Evolutionary conservation across 2,888 invertebrate genomes (phyloP), one percentile per base, ranked within the genome.

Genomic region (Drosophila prolongata): DNA sequence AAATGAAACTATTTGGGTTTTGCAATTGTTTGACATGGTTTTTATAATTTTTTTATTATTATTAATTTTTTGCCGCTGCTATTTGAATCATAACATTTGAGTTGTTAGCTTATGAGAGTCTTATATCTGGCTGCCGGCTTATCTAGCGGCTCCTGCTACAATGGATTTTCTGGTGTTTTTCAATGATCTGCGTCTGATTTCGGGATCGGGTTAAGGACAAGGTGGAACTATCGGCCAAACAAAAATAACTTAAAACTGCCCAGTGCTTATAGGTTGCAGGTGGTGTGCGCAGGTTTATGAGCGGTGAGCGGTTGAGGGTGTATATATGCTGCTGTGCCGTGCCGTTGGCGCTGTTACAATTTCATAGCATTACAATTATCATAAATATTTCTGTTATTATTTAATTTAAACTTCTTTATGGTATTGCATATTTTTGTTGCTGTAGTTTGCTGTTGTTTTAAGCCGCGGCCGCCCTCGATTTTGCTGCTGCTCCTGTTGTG

Each of bases 341-440:
- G 64, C 52, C 61, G 59, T 76, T 78, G 81, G 80, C 85, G 79
- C 61, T 82, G 86, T 87, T 87, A 83, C 83, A 87, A 85, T 87
- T 87, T 87, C 56, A 78, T 83, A 82, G 83, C 75, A 71, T 75
- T 87, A 85, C 79, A 85, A 71, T 75, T 85, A 78, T 85, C 79
- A 83, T 83, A 83, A 87, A 87, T 83, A 83, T 85, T 73, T 79
- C 73, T 87, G 74, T 75, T 77, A 85, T 80, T 82, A 73, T 87
- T 83, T 78, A 83, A 82, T 83, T 87, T 85, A 82, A 83, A 85
- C 69, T 75, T 73, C 50, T 87, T 85, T 87, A 81, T 83, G 72
- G 85, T 87, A 83, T 83, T 83, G 83, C 80, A 85, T 83, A 70
- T 77, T 70, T 60, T 52, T 73, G 62, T 70, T 80, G 37, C 78